Percentiles rank a stretch among this genome's conserved stretches.
phyloP scores from a whole-genome alignment of 1,140 invertebrate genomes.

The Ips nitidus region DNA sequence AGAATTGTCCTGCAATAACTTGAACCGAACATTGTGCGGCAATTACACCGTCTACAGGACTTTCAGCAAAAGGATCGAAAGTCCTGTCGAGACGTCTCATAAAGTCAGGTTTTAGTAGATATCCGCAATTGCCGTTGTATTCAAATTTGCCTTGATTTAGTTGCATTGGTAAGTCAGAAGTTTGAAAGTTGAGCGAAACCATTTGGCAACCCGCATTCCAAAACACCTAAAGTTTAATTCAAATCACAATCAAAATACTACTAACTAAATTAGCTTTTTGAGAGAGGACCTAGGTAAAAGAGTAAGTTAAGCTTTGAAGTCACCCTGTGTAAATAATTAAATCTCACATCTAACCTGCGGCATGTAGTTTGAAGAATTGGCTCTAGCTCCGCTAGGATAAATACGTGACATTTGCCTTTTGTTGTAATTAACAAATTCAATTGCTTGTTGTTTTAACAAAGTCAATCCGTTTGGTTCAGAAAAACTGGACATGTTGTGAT shows the following conservation, averaged over 20 bases:
- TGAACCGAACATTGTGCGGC: constrained; percentile 97
- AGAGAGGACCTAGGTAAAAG: neutral
- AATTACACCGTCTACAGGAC: constrained; percentile 98
- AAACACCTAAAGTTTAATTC: constrained; percentile 66
- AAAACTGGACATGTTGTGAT: constrained; percentile 97
- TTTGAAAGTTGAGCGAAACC: constrained; percentile 99
- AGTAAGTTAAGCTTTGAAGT: constrained; percentile 6
- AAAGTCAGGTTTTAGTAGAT: constrained; percentile 98
- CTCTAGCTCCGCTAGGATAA: constrained; percentile 97
- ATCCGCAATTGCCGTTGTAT: constrained; percentile 95
- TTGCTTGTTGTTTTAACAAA: constrained; percentile 92
- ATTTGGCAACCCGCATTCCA: constrained; percentile 95
- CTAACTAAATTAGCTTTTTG: neutral
- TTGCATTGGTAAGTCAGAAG: constrained; percentile 98
- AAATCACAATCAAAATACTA: neutral
- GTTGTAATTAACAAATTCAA: constrained; percentile 99
- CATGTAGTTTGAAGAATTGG: constrained; percentile 99
- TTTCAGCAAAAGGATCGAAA: constrained; percentile 99
- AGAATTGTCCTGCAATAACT: constrained; percentile 98
- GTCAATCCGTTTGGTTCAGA: constrained; percentile 94
- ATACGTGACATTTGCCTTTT: constrained; percentile 98
- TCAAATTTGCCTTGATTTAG: constrained; percentile 99
- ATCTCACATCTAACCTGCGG: constrained; percentile 76
- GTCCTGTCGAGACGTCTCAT: constrained; percentile 94
- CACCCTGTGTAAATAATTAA: neutral